These are phyloP conservation scores for Ptychodera flava DNA, from an alignment of 35 echinoderm and acorn worm species.

Conservation along the genomic window DNA sequence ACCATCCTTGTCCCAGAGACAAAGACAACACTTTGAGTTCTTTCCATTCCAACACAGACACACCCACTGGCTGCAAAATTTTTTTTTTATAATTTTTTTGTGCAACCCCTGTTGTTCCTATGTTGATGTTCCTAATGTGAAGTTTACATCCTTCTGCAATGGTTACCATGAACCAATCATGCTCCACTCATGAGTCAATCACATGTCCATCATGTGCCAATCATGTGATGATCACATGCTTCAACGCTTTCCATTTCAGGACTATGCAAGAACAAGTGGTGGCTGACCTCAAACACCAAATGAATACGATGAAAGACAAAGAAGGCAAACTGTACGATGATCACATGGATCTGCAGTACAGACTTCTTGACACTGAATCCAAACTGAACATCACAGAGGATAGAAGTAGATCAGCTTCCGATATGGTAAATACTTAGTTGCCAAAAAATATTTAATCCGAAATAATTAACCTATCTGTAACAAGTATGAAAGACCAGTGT, in stretches of 20 bases:
- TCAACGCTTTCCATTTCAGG: conserved; percentile 6
- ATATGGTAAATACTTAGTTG: conserved; percentile 26
- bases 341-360: conserved; percentile 41
- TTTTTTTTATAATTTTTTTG: not conserved
- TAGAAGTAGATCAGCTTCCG: conserved; percentile 33
- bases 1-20: too few species aligned
- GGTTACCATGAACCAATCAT: too few species aligned
- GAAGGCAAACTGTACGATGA: conserved; percentile 23
- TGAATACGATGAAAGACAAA: conserved; percentile 24
- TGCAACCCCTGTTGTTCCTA: not conserved
- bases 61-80: too few species aligned
- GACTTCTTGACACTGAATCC: conserved; percentile 25
- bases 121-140: not conserved
- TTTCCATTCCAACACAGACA: too few species aligned
- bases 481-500: too few species aligned
- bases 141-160: not conserved
- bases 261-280: conserved; percentile 25
- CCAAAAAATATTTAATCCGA: too few species aligned
- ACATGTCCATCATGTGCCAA: too few species aligned
- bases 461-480: too few species aligned
- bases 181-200: too few species aligned
- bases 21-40: too few species aligned
- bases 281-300: conserved; percentile 24
- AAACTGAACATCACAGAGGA: conserved; percentile 32
- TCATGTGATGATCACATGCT: too few species aligned